Base-by-base conservation (phyloP, 1,140 invertebrate species). In the Condylostylus longicornis region DNA sequence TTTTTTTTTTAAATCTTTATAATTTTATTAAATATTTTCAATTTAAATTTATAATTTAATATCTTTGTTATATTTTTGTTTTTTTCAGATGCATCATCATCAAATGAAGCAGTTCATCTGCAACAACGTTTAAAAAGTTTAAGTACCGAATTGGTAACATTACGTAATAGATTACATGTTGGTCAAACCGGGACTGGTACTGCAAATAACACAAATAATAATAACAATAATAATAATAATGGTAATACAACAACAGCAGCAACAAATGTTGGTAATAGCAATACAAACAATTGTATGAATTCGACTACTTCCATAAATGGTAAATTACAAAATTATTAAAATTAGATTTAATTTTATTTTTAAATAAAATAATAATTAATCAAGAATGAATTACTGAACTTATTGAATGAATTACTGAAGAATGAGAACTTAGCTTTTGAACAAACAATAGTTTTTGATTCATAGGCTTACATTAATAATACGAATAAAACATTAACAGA, bases 61-160 rank as follows among this genome's bases (percentile, higher is more conserved):
- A 25, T 25, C n/a, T 25, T 25, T 7, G 7, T 25, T 25, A 25
- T 25, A 25, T 3, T 3, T 13, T 7, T 25, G 12, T 40, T 10
- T 37, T 18, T 74, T 71, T 7, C 69, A 90, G 86, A 89, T 82
- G 83, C 83, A 42, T 87, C 83, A 42, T 88, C 83, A 27, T 87
- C 84, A 47, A 88, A 87, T 66, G 86, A 91, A 70, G 85, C 85
- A 28, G 85, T 87, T 46, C 84, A 89, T 55, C 67, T 89, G 46
- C 84, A 91, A 65, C 83, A 89, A 54, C 73, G 84, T 37, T 68
- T 91, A 43, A 79, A 83, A 44, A 87, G 80, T 61, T 69, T 91
- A 41, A 86, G 82, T 64, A 85, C 82, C 30, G 85, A 89, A 66
- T 64, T 91, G 65, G 82, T 88, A 48, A 88, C 85, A 31, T 70